These are phyloP conservation scores for Leptopilina clavipes DNA, from an alignment of 1,140 invertebrate species.

Conservation along the genomic window DNA sequence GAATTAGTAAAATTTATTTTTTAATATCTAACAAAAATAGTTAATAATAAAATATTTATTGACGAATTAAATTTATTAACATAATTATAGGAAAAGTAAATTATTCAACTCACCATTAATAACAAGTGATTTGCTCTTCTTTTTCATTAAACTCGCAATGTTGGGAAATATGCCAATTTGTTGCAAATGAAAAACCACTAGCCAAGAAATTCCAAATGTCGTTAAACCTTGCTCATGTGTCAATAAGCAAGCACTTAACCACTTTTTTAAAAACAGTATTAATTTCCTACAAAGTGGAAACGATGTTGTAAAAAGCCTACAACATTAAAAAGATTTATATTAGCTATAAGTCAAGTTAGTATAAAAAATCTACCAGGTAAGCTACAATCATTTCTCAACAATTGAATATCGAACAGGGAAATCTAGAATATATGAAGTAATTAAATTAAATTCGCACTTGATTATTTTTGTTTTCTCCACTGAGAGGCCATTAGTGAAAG, in stretches of 20 bases:
- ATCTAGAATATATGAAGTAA: no score
- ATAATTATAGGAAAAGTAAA: no score
- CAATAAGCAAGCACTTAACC: conserved; percentile 63
- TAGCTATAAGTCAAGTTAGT: no score
- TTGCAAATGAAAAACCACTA: conserved; percentile 65
- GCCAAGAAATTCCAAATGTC: conserved; percentile 60
- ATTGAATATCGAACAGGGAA: no score
- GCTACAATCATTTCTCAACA: no score
- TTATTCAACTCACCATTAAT: conserved; percentile 51
- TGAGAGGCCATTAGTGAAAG: conserved; percentile 76
- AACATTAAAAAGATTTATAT: conserved; percentile 43
- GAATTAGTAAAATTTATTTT: no score
- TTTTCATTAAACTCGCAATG: conserved; percentile 53
- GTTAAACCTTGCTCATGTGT: conserved; percentile 49
- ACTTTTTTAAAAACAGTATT: conserved; percentile 74
- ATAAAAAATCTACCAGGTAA: no score
- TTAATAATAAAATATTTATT: no score
- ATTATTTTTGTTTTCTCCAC: conserved; percentile 76
- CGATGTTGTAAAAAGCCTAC: conserved; percentile 65
- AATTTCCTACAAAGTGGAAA: conserved; percentile 55
- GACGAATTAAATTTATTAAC: no score
- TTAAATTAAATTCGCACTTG: conserved; percentile 53
- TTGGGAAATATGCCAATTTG: conserved; percentile 58
- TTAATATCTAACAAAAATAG: no score
- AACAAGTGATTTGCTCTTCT: conserved; percentile 45